Base-by-base conservation (phyloP, 2,797 vertebrate species). In the Enteromius thamalakanensis region DNA sequence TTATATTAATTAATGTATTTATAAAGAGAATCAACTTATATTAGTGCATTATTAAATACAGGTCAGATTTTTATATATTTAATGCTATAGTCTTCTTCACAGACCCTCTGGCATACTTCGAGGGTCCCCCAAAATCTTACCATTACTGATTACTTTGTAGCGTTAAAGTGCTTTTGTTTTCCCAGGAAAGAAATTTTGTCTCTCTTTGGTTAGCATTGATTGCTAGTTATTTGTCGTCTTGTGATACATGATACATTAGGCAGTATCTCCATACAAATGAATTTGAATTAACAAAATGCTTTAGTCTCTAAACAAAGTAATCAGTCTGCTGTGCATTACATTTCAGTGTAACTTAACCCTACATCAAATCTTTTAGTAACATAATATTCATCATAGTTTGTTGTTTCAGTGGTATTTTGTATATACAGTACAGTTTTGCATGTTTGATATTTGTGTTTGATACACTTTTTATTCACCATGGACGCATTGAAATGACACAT, bases 311-410 rank as follows among this genome's bases (percentile, higher is more conserved):
- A 74, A 53, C 40, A 81, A 72, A 62, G 26, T 45, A 29, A 71
- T 65, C 6, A 68, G 32, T 29, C 37, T 74, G 15, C 19, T 47
- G 2, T 76, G 47, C 75, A 45, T 84, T 69, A 49, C 19, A 62
- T 51, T 32, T 70, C 34, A 17, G 47, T 79, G 82, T 62, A 84
- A 82, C 82, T 75, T 76, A 51, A 82, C 7, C 69, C 60, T 68
- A 26, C 75, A 79, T 79, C 64, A 68, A 23, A 37, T 17, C n/a
- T 29, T 77, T 80, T 19, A 23, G n/a, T 69, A 62, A 49, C 58
- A 19, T 47, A 8, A 17, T 45, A 21, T 26, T 37, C 55, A 45
- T 40, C 34, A 60, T 10, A 19, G 32, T 47, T 37, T 53, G 4
- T 40, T 58, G 0, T 23, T 3, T 58, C n/a, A 58, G 49, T 72